phyloP scores from a whole-genome alignment of 2,797 vertebrate species.

The Psittacula derbiana region DNA sequence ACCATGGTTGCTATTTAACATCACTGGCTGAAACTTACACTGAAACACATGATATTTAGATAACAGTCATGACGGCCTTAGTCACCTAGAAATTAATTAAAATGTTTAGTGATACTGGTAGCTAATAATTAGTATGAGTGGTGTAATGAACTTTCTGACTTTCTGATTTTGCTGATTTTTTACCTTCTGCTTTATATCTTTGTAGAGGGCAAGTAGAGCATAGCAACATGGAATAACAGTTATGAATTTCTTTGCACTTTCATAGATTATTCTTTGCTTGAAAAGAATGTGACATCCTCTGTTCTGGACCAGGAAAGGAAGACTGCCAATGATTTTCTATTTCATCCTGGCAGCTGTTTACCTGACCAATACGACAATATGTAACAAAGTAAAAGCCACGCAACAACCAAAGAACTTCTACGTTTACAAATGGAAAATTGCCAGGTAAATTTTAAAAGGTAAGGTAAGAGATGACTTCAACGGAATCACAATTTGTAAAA shows the following conservation, averaged over 20 bases:
- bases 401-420: background rate
- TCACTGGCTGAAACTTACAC: background rate
- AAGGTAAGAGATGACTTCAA: background rate
- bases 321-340: background rate
- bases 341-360: background rate
- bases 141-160: background rate
- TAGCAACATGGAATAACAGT: background rate
- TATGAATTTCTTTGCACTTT: background rate
- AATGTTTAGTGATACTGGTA: background rate
- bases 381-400: background rate
- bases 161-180: background rate
- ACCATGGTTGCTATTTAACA: background rate
- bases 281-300: background rate
- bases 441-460: background rate
- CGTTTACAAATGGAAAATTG: background rate
- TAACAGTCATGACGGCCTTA: background rate
- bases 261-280: background rate
- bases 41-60: background rate
- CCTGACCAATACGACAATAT: background rate
- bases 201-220: background rate
- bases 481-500: background rate
- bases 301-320: background rate
- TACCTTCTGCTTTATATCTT: background rate
- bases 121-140: background rate
- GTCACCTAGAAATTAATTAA: background rate